Percentiles rank a stretch among this genome's conserved stretches.
phyloP scores from a whole-genome alignment of 2,888 invertebrate species.

The Lasioglossum oenotherae region DNA sequence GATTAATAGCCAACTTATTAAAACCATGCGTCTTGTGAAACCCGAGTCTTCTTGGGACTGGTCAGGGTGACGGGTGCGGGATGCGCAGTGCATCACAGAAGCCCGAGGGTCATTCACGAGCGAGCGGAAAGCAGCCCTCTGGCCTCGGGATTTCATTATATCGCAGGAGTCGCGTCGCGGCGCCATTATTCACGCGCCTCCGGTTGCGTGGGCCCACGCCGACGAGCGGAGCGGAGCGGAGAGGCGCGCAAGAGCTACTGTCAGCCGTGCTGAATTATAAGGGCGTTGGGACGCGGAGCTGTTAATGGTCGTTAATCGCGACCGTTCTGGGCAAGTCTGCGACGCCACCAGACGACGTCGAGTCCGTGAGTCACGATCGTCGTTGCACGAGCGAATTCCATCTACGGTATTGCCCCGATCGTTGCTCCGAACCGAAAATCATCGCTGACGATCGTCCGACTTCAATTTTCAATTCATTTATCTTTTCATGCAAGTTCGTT shows the following conservation, averaged over 20 bases:
- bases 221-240: neutral
- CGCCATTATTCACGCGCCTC: conserved; percentile 75
- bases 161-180: conserved; percentile 67
- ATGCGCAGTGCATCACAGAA: conserved; percentile 52
- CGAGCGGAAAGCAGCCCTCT: conserved; percentile 69
- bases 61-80: conserved; percentile 63
- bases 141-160: conserved; percentile 72
- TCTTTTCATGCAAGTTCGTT: neutral
- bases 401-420: neutral
- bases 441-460: neutral
- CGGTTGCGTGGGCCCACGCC: conserved; percentile 64
- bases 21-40: conserved; percentile 10
- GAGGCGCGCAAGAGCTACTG: conserved; percentile 61
- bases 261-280: conserved; percentile 65
- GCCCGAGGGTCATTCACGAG: conserved; percentile 56
- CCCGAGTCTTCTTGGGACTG: conserved; percentile 61
- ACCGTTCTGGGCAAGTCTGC: conserved; percentile 41
- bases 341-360: conserved; percentile 34
- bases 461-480: neutral
- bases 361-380: conserved; percentile 36
- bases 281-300: conserved; percentile 58
- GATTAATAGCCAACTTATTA: conserved; percentile 1
- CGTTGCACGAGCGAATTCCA: neutral
- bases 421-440: neutral
- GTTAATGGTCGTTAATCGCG: conserved; percentile 65